Evolutionary conservation across 2,113 vertebrate genomes (phyloP).

Genomic region (Xiphophorus hellerii): DNA sequence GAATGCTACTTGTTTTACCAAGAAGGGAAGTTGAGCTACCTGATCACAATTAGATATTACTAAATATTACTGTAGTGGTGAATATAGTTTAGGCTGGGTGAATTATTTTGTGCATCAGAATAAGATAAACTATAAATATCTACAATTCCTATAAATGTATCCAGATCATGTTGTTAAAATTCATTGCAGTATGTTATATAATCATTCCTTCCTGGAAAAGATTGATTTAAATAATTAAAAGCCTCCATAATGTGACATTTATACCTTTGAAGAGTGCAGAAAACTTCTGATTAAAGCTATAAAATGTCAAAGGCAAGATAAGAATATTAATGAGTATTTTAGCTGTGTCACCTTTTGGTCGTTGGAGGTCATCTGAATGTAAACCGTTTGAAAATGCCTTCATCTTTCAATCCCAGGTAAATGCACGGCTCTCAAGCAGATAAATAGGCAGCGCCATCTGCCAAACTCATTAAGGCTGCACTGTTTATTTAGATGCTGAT

Average conservation of each 20-base stretch:
- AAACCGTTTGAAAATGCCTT: conserved; percentile 3
- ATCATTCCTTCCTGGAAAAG: background rate
- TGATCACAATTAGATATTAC: too few species aligned
- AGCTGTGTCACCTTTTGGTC: background rate
- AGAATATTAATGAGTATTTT: background rate
- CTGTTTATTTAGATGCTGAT: conserved; percentile 37
- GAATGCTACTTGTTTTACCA: too few species aligned
- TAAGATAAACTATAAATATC: background rate
- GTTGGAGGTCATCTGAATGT: conserved; percentile 11
- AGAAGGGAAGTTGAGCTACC: too few species aligned
- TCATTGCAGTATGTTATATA: background rate
- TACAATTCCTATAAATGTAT: background rate
- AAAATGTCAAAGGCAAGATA: background rate
- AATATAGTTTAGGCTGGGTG: background rate
- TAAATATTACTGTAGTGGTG: background rate
- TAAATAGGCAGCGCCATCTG: conserved; percentile 21
- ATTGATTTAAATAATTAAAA: background rate
- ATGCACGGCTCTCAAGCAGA: conserved; percentile 17
- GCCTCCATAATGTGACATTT: too few species aligned
- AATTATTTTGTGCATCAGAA: background rate
- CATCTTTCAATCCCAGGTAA: conserved; percentile 5
- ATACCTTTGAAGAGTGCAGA: too few species aligned
- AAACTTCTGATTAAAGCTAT: too few species aligned
- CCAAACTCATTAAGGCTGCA: conserved; percentile 9
- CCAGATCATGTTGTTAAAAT: background rate